Conservation (phyloP, 2,113 vertebrate genomes). For the Sinocyclocheilus anshuiensis region DNA sequence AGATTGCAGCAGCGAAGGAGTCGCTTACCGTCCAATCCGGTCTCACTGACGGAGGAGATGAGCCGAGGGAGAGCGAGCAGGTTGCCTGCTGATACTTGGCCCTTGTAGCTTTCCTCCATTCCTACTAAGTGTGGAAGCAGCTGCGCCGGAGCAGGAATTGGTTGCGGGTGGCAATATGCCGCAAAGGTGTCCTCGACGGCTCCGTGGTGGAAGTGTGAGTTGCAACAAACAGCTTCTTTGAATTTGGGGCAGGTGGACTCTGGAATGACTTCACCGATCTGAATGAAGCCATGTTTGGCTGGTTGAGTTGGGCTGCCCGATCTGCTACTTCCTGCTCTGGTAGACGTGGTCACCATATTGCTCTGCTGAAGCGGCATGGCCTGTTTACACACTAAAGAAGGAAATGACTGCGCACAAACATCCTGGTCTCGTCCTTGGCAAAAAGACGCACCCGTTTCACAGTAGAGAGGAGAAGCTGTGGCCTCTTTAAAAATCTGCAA, state of each 20-base stretch:
- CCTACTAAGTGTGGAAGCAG: conserved; percentile 62
- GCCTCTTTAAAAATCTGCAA: conserved; percentile 46
- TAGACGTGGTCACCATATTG: conserved; percentile 58
- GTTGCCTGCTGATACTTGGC: conserved; percentile 58
- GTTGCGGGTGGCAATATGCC: conserved; percentile 81
- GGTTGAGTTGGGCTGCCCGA: conserved; percentile 50
- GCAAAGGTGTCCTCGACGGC: conserved; percentile 75
- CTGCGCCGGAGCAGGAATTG: conserved; percentile 75
- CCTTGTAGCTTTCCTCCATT: conserved; percentile 57
- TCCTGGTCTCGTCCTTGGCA: conserved; percentile 43
- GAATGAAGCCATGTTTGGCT: conserved; percentile 46
- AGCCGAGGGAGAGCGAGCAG: conserved; percentile 81
- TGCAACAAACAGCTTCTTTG: conserved; percentile 54
- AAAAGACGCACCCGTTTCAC: conserved; percentile 15
- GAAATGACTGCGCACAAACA: conserved; percentile 15
- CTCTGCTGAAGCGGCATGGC: conserved; percentile 66
- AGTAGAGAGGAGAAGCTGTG: neutral
- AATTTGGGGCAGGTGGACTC: conserved; percentile 27
- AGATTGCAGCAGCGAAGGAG: conserved; percentile 73
- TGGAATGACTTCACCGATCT: conserved; percentile 33
- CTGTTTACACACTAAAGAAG: conserved; percentile 65
- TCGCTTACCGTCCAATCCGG: conserved; percentile 82
- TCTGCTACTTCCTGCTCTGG: conserved; percentile 25
- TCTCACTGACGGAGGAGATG: conserved; percentile 87
- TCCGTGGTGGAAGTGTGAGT: conserved; percentile 49